Evolutionary conservation across 2,113 vertebrate species (phyloP), one percentile per base, ranked within the genome.

Genomic region (Eublepharis macularius): DNA sequence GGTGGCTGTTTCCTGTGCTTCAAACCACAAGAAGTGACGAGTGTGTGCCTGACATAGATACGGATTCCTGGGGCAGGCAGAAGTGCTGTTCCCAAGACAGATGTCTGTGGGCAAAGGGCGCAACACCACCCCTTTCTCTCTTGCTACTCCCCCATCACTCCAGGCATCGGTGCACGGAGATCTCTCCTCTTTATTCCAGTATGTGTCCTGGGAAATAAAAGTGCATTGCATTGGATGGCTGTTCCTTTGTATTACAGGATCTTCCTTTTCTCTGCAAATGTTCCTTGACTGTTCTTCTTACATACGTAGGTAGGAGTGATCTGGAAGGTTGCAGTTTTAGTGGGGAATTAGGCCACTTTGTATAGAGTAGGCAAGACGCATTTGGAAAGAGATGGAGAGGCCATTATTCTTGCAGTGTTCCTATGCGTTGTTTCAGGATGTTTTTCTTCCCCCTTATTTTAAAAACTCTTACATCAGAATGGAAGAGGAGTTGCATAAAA

Each of bases 21-120:
- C 91, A 95, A 92, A 95, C 94, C 94, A 84, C 94, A 95, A 94
- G 91, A 92, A 93, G 91, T 89, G 89, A 89, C 89, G 82, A 89
- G 88, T 75, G 92, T 80, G 83, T 92, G 92, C 85, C 80, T 60
- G 82, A 87, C 90, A 82, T 83, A 89, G 92, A 91, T 94, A 89
- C 47, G 68, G 49, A 47, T 72, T 90, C 89, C 80, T 49, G 34
- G 45, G 79, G 79, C 83, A 87, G 89, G 82, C 80, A 39, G 73
- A 84, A 81, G 68, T 80, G 7, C 54, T 36, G 57, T 34, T 19
- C 41, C 16, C 16, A 69, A 79, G 77, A 76, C 86, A 66, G 57
- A 51, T 29, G n/a, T 51, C 66, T 69, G 45, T 91, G 51, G 73
- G 41, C 24, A 72, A 36, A 32, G 19, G 26, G 3, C 43, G 14